Evolutionary conservation across 2,113 vertebrate genomes (phyloP).

Genomic region (Daphoenositta chrysoptera): DNA sequence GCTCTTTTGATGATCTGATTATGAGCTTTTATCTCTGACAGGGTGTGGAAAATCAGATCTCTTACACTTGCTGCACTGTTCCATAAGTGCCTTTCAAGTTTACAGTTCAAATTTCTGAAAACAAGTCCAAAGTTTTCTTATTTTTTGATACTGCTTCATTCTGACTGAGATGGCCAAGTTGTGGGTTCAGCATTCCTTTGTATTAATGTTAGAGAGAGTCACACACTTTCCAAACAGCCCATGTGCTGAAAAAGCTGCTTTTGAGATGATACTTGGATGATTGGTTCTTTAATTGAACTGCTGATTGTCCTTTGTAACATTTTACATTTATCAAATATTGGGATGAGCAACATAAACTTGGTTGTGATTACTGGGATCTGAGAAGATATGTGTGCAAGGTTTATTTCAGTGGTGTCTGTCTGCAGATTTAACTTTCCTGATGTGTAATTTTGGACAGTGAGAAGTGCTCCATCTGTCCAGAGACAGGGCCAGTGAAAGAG

Average conservation of each 20-base stretch:
- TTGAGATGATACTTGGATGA: neutral
- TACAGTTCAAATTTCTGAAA: neutral
- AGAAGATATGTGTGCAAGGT: neutral
- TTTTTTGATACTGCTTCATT: neutral
- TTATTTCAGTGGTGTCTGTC: neutral
- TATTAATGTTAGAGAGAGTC: neutral
- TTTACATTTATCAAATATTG: neutral
- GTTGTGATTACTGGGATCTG: neutral
- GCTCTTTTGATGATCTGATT: neutral
- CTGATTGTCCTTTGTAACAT: neutral
- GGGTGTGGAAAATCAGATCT: no score
- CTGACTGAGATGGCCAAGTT: neutral
- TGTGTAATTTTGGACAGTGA: neutral
- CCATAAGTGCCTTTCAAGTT: rapidly evolving
- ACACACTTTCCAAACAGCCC: neutral
- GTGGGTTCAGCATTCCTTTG: neutral
- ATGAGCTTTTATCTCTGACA: rapidly evolving
- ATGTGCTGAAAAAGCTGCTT: neutral
- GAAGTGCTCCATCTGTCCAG: neutral
- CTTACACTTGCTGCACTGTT: rapidly evolving
- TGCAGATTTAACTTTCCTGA: neutral
- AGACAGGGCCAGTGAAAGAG: neutral
- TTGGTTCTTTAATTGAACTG: neutral
- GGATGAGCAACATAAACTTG: neutral
- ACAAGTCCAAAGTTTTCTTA: neutral